Evolutionary conservation across 1,140 invertebrate genomes (phyloP), one percentile per base, ranked within the genome.

Genomic region (Trichogramma pretiosum): DNA sequence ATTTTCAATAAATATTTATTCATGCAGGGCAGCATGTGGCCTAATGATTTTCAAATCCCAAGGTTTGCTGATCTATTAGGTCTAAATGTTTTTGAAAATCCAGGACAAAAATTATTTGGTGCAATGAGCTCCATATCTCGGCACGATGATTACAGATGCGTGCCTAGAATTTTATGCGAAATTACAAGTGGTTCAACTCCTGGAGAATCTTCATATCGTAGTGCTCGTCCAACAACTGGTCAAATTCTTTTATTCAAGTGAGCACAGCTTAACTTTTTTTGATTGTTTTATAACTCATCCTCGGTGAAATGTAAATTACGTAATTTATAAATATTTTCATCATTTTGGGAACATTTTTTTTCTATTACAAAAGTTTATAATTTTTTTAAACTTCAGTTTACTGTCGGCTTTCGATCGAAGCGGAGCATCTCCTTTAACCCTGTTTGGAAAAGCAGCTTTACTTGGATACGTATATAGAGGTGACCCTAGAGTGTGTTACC

Each of bases 131-230:
- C 85, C 33, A 84, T 88, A 52, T 79, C 83, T 41, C 68, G 73
- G 55, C 79, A 86, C 64, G 86, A 88, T 60, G 84, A 87, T 62
- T 72, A 80, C 40, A 77, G 84, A 56, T 89, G 86, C 60, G 82
- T 88, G 36, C 80, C 84, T 3, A 76, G 83, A 62, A 73, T 89
- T 50, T 71, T 89, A 34, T 88, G 86, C 58, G 84, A 87, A 66
- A 75, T 84, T 23, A 80, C 84, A 30, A 80, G 78, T 10, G 80
- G 79, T 5, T 74, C 77, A 33, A 68, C 75, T 57, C 74, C 78
- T 14, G 75, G 75, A 23, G 54, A 55, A 41, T 18, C 38, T n/a
- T 7, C 22, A 16, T 46, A 42, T 30, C n/a, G n/a, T n/a, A n/a
- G n/a, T n/a, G n/a, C n/a, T n/a, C n/a, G n/a, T n/a, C n/a, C n/a